A percentile compares a stretch with the other conserved stretches of the same genome.
Evolutionary conservation across 2,113 vertebrate genomes (phyloP).

Genomic region (Alaudala cheleensis): DNA sequence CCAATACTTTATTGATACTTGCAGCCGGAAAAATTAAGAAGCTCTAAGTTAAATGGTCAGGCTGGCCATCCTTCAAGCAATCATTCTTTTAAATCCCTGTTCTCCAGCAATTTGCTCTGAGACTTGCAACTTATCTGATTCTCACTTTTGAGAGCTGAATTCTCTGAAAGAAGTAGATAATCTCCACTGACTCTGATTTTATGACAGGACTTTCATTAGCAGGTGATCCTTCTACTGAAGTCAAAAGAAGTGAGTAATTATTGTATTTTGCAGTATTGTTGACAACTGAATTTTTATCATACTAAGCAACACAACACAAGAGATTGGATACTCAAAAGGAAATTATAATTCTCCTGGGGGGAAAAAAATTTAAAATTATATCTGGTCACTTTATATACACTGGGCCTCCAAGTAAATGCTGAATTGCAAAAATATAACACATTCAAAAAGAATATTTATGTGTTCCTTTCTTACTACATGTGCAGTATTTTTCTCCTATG

Average conservation of each 20-base stretch:
- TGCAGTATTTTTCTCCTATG: conserved; percentile 61
- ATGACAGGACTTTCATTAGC: conserved; percentile 35
- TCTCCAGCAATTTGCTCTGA: conserved; percentile 8
- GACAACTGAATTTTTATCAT: conserved; percentile 29
- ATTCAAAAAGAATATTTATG: conserved; percentile 68
- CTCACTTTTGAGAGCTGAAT: conserved; percentile 7
- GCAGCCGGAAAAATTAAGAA: conserved; percentile 37
- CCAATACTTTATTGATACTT: conserved; percentile 15
- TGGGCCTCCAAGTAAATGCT: conserved; percentile 50
- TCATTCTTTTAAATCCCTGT: conserved; percentile 28
- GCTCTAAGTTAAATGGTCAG: conserved; percentile 37
- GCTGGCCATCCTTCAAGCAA: conserved; percentile 6
- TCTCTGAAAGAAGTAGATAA: conserved; percentile 31
- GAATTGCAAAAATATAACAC: conserved; percentile 61
- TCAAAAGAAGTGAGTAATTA: background rate
- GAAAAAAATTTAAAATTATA: background rate
- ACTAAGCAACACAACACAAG: conserved; percentile 24
- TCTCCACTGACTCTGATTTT: conserved; percentile 20
- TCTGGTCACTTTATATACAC: conserved; percentile 57
- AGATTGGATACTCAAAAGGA: conserved; percentile 2
- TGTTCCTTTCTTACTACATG: conserved; percentile 59
- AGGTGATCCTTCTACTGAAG: conserved; percentile 20
- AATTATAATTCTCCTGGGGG: conserved; percentile 23
- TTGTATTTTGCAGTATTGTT: conserved; percentile 22
- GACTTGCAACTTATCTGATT: conserved; percentile 18